Conservation (phyloP, 2,888 invertebrate genomes). For the Ecliptopera silaceata region DNA sequence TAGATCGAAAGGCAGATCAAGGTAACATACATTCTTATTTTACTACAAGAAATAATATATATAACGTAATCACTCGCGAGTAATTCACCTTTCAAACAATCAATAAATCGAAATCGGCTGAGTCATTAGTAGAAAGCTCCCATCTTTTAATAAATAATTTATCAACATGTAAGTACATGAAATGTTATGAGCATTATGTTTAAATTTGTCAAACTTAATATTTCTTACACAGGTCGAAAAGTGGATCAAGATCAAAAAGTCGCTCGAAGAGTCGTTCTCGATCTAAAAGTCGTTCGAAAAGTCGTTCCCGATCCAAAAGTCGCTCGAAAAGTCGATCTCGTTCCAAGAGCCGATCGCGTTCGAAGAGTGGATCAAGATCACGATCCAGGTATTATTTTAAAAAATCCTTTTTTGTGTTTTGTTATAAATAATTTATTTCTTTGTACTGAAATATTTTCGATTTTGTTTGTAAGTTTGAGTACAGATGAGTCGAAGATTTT, state of each 20-base stretch:
- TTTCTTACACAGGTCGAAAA: constrained; percentile 40
- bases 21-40: constrained; percentile 17
- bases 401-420: too few relatives aligned
- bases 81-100: too few relatives aligned
- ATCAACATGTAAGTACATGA: too few relatives aligned
- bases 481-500: too few relatives aligned
- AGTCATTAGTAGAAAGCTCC: neutral
- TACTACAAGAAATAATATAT: neutral
- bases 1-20: constrained; percentile 46
- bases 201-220: neutral
- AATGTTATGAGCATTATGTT: too few relatives aligned
- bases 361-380: constrained; percentile 57
- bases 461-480: too few relatives aligned
- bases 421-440: too few relatives aligned
- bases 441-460: too few relatives aligned
- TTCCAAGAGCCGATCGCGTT: constrained; percentile 58
- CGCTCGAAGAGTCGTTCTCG: constrained; percentile 42
- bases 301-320: constrained; percentile 53
- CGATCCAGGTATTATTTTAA: constrained; percentile 17
- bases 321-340: constrained; percentile 52
- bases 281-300: constrained; percentile 44
- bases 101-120: too few relatives aligned
- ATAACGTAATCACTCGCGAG: too few relatives aligned
- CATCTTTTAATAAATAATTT: too few relatives aligned
- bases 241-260: constrained; percentile 42